Conservation (phyloP, 2,888 invertebrate genomes). For the Lepidochrysops patricia region DNA sequence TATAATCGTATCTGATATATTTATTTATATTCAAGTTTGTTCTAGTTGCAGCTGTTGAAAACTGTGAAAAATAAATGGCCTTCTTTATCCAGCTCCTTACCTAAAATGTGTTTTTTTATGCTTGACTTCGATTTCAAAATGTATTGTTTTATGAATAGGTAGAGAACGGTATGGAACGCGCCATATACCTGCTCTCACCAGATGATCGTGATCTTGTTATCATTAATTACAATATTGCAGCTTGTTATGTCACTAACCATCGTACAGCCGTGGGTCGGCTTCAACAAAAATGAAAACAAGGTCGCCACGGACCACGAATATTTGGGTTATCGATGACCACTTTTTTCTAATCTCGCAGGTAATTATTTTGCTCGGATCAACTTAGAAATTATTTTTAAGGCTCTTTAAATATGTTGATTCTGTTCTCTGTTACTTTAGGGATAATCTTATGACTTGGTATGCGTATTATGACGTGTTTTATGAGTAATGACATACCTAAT, state of each 20-base stretch:
- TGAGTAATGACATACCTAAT: too few relatives aligned
- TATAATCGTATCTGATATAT: too few relatives aligned
- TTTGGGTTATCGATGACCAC: slow-evolving; percentile 45
- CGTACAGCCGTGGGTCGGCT: slow-evolving; percentile 17
- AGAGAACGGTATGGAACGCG: too few relatives aligned
- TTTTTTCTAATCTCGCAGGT: slow-evolving; percentile 32
- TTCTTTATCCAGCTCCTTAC: too few relatives aligned
- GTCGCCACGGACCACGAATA: slow-evolving; percentile 58
- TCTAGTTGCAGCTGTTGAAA: too few relatives aligned
- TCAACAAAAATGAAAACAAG: slow-evolving; percentile 68
- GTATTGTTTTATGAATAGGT: neutral
- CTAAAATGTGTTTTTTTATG: too few relatives aligned
- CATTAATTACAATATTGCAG: slow-evolving; percentile 30
- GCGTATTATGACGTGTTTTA: too few relatives aligned
- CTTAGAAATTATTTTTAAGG: slow-evolving; percentile 9
- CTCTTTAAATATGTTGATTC: neutral
- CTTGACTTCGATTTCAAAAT: too few relatives aligned
- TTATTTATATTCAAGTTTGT: too few relatives aligned
- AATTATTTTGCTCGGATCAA: neutral
- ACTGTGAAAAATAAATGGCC: too few relatives aligned
- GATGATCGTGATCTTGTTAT: neutral
- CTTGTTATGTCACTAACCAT: slow-evolving; percentile 35
- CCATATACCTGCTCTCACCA: neutral
- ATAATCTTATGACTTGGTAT: neutral
- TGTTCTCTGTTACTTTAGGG: neutral